A percentile compares a stretch with the other conserved stretches of the same genome.
phyloP scores from a whole-genome alignment of 2,113 vertebrate species.

The Campylorhamphus procurvoides region DNA sequence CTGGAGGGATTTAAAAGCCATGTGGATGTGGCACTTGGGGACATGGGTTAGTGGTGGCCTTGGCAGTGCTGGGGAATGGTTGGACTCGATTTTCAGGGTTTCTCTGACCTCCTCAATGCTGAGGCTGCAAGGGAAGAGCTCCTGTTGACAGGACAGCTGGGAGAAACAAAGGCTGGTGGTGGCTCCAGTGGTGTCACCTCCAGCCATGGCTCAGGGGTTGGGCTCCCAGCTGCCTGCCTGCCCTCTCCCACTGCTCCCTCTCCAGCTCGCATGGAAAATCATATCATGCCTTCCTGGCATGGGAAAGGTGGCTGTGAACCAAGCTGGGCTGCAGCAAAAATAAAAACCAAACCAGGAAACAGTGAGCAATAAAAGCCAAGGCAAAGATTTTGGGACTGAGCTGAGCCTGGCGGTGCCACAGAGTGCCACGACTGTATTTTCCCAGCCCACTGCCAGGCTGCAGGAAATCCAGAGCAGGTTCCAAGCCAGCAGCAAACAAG shows the following conservation, averaged over 20 bases:
- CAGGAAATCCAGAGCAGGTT: slow-evolving; percentile 23
- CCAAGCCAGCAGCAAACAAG: slow-evolving; percentile 45
- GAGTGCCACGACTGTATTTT: slow-evolving; percentile 30
- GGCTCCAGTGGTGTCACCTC: not conserved
- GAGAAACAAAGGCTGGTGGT: rapidly evolving
- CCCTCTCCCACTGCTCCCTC: not conserved
- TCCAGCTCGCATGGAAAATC: not conserved
- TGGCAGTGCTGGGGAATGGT: not conserved
- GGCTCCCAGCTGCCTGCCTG: not conserved
- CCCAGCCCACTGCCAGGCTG: slow-evolving; percentile 38
- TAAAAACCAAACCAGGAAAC: not conserved
- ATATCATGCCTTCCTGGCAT: not conserved
- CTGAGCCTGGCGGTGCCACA: not conserved
- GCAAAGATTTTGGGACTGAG: not conserved
- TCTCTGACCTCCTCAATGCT: not conserved
- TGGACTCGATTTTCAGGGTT: not conserved
- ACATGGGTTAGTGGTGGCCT: not conserved
- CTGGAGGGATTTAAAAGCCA: not conserved
- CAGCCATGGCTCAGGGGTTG: not conserved
- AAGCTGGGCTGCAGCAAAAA: not conserved
- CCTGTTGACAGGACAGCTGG: not conserved
- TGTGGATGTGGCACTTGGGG: not conserved
- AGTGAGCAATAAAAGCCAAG: not conserved
- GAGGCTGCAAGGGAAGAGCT: not conserved
- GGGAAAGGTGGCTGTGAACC: not conserved